Base-by-base conservation (phyloP, 1,140 invertebrate species). In the Brachionus koreanus region DNA sequence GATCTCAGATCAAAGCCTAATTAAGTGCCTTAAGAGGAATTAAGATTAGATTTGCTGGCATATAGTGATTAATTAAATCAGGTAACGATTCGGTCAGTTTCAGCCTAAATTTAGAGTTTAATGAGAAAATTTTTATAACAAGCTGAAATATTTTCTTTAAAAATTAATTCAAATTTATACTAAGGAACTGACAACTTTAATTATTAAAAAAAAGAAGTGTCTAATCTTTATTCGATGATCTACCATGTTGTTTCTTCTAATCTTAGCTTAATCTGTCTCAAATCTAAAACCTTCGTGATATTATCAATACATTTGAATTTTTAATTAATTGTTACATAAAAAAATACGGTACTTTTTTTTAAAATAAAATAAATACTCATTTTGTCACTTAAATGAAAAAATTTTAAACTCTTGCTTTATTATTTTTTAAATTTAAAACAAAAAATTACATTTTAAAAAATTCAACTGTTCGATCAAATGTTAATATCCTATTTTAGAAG, bases 311-410 rank as follows among this genome's bases (percentile, higher is more conserved):
- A 49, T 49, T 49, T 49, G 6, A 13, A n/a, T 49, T 49, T 49
- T 49, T 49, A 49, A 49, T 49, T 57, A 57, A 57, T 57, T 57
- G 16, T 57, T 57, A 57, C 49, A 57, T 57, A 57, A 57, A n/a
- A n/a, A n/a, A 57, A 19, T 9, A 57, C 9, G 29, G 9, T 57
- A 6, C 16, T 57, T 57, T 19, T 19, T 49, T 13, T n/a, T 16
- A 13, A n/a, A n/a, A n/a, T n/a, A n/a, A n/a, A n/a, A 1, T n/a
- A 49, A 49, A 16, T 49, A 49, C 13, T 49, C 5, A 13, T 6
- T n/a, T n/a, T 49, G 1, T 49, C 43, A 57, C 19, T 57, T 57
- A 57, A 9, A 52, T 16, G 0, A 19, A 52, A 52, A 19, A 52
- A 52, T 23, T 57, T 57, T 57, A 19, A 57, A 57, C 16, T 57